Percentiles rank a stretch among this genome's conserved stretches.
Evolutionary conservation across 2,113 vertebrate species (phyloP).

Genomic region (Elaphurus davidianus): DNA sequence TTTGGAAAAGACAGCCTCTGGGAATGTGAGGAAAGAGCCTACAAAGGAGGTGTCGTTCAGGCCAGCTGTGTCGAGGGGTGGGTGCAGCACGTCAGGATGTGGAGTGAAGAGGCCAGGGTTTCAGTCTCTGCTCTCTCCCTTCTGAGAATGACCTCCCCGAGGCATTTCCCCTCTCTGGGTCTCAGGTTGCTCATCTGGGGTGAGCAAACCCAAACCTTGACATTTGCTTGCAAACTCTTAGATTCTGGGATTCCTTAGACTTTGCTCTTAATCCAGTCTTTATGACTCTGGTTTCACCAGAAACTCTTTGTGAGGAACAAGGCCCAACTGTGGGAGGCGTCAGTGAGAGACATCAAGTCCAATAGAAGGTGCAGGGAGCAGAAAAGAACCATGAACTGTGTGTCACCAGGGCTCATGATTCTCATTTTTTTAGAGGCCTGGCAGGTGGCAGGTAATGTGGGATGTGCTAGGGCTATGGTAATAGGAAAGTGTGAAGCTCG

Average conservation of each 20-base stretch:
- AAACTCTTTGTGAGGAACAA: constrained; percentile 40
- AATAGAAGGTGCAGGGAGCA: neutral
- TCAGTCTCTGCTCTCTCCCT: neutral
- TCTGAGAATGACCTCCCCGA: neutral
- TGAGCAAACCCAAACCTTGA: neutral
- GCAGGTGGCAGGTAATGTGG: neutral
- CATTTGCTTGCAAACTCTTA: neutral
- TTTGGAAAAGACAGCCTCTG: neutral
- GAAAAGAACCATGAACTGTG: rapidly evolving
- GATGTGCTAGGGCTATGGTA: neutral
- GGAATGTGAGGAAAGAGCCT: neutral
- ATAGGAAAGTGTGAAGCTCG: neutral
- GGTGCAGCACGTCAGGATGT: neutral
- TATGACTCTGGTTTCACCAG: constrained; percentile 51
- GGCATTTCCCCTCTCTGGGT: neutral
- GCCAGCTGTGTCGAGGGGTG: neutral
- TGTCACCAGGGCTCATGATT: rapidly evolving
- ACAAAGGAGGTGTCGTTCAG: neutral
- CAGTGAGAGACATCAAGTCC: neutral
- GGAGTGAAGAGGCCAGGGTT: neutral
- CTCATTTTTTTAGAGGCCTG: neutral
- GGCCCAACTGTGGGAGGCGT: constrained; percentile 12
- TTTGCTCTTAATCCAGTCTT: constrained; percentile 51
- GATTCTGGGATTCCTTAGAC: constrained; percentile 33
- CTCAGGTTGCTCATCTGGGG: neutral